phyloP scores from a whole-genome alignment of 2,888 invertebrate genomes.

The Siphonodentalium dalli region DNA sequence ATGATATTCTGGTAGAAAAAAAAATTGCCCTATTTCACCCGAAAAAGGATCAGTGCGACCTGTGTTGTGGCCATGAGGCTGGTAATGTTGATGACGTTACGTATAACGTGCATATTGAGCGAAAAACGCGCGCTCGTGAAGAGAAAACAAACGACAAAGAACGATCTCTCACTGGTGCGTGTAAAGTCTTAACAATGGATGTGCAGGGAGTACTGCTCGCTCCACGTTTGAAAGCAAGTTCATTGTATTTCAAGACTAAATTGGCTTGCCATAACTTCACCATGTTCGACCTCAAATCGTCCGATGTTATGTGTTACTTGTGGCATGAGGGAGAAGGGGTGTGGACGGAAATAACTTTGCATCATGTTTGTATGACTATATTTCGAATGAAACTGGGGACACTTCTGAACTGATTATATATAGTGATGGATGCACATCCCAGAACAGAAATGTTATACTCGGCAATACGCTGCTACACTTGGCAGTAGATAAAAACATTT shows the following conservation, averaged over 20 bases:
- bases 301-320: slow-evolving; percentile 24
- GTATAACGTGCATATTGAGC: slow-evolving; percentile 20
- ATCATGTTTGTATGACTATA: slow-evolving; percentile 17
- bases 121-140: slow-evolving; percentile 16
- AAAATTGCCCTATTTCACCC: too few species aligned
- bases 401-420: slow-evolving; percentile 20
- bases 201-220: slow-evolving; percentile 30
- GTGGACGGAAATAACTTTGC: slow-evolving; percentile 18
- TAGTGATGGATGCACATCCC: slow-evolving; percentile 32
- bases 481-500: slow-evolving; percentile 10
- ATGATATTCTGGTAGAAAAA: too few species aligned
- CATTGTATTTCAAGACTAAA: slow-evolving; percentile 32
- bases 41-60: slow-evolving; percentile 30
- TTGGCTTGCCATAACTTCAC: slow-evolving; percentile 28
- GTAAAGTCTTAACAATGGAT: slow-evolving; percentile 18
- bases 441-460: slow-evolving; percentile 28
- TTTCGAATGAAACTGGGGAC: background rate
- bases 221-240: slow-evolving; percentile 26
- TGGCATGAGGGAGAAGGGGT: slow-evolving; percentile 33
- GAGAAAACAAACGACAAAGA: slow-evolving; percentile 27
- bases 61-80: slow-evolving; percentile 22
- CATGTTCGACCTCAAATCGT: slow-evolving; percentile 15
- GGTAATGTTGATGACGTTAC: slow-evolving; percentile 22
- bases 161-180: background rate
- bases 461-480: slow-evolving; percentile 22